A percentile compares a stretch with the other conserved stretches of the same genome.
Conservation (phyloP, 2,797 vertebrate genomes). For the Malurus leucopterus region DNA sequence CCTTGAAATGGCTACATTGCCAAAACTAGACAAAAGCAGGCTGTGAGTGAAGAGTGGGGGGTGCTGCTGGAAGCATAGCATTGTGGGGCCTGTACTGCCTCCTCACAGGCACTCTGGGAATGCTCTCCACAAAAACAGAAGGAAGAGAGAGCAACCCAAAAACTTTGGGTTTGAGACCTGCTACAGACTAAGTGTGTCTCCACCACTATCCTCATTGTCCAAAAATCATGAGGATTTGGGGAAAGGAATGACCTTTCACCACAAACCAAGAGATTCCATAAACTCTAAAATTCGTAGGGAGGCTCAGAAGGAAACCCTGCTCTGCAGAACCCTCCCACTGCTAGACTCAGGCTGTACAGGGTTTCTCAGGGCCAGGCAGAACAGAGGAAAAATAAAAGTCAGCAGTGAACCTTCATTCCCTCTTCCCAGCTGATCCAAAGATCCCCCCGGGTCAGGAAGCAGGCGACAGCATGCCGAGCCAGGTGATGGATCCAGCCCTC, state of each 20-base stretch:
- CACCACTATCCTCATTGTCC: background rate
- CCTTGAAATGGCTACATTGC: background rate
- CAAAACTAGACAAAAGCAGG: background rate
- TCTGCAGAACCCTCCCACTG: background rate
- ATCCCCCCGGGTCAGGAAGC: constrained; percentile 91
- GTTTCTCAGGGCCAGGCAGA: background rate
- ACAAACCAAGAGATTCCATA: background rate
- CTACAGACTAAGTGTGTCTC: background rate
- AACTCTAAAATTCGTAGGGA: background rate
- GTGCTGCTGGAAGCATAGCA: background rate
- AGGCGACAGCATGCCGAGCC: constrained; percentile 87
- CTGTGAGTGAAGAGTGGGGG: background rate
- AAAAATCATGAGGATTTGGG: background rate
- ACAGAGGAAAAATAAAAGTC: background rate
- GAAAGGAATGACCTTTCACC: background rate
- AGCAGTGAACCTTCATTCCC: constrained; percentile 84
- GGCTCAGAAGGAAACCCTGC: background rate
- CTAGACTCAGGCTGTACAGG: background rate
- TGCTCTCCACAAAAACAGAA: background rate
- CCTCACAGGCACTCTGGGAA: background rate
- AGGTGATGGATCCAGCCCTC: constrained; percentile 95
- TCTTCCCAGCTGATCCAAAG: constrained; percentile 97
- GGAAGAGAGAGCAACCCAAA: background rate
- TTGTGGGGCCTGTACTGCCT: background rate
- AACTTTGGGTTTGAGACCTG: background rate